A percentile compares a stretch with the other conserved stretches of the same genome.
Evolutionary conservation across 2,113 vertebrate species (phyloP).

Genomic region (Alligator sinensis): DNA sequence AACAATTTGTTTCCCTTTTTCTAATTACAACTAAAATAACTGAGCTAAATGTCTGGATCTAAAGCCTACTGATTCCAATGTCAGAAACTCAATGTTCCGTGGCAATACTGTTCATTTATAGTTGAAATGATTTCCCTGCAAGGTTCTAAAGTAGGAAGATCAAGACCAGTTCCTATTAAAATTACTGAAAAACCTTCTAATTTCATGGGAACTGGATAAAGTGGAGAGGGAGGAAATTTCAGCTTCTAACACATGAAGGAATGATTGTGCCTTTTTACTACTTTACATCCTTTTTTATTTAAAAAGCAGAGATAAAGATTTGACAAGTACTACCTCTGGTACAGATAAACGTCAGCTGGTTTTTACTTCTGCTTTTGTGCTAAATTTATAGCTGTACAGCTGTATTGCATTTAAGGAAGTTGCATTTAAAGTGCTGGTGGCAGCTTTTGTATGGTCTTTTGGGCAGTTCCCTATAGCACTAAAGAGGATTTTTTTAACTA

Average conservation of each 20-base stretch:
- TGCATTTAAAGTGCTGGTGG: slow-evolving; percentile 1
- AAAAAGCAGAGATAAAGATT: slow-evolving; percentile 25
- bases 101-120: background rate
- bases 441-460: background rate
- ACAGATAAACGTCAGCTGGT: slow-evolving; percentile 27
- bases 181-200: background rate
- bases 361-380: slow-evolving; percentile 40
- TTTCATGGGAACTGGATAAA: background rate
- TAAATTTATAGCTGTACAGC: background rate
- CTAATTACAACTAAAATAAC: background rate
- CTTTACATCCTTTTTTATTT: slow-evolving; percentile 5
- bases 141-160: background rate
- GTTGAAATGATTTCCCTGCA: background rate
- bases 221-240: background rate
- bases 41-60: background rate
- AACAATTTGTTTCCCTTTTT: background rate
- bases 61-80: background rate
- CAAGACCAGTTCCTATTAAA: background rate
- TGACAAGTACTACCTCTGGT: background rate
- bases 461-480: background rate
- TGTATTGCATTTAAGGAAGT: slow-evolving; percentile 44
- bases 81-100: background rate
- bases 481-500: background rate
- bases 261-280: background rate
- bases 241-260: background rate